A percentile compares a stretch with the other conserved stretches of the same genome.
phyloP scores from a whole-genome alignment of 1,140 invertebrate species.

The Trachymyrmex septentrionalis region DNA sequence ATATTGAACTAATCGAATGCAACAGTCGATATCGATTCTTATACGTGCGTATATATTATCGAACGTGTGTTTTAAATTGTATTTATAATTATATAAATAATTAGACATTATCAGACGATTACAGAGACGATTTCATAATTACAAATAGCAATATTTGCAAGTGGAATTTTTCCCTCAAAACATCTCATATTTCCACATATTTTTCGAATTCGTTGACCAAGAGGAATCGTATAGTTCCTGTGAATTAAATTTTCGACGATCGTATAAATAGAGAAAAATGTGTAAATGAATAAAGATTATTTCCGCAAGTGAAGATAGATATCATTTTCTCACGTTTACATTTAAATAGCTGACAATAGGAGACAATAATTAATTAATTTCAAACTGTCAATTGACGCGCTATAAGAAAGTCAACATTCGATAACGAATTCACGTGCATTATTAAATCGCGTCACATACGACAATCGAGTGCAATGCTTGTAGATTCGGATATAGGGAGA shows the following conservation, averaged over 20 bases:
- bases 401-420: not conserved
- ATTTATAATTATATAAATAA: not conserved
- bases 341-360: not conserved
- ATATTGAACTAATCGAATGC: slow-evolving; percentile 42
- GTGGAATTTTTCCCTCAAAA: slow-evolving; percentile 12
- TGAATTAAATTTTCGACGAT: not conserved
- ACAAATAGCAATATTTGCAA: not conserved
- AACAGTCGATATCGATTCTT: slow-evolving; percentile 48
- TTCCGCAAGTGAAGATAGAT: not conserved
- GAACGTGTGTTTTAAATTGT: not conserved
- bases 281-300: not conserved
- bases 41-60: not conserved
- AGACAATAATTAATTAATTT: slow-evolving; percentile 8
- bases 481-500: not conserved
- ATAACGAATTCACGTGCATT: not conserved
- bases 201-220: not conserved
- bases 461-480: not conserved
- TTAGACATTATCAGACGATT: not conserved
- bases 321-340: not conserved
- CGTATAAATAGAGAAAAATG: not conserved
- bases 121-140: not conserved
- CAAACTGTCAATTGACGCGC: not conserved
- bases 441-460: not conserved
- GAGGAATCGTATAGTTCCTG: not conserved
- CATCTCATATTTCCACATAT: not conserved